Evolutionary conservation across 2,113 vertebrate genomes (phyloP), one percentile per base, ranked within the genome.

Genomic region (Stegastes partitus): DNA sequence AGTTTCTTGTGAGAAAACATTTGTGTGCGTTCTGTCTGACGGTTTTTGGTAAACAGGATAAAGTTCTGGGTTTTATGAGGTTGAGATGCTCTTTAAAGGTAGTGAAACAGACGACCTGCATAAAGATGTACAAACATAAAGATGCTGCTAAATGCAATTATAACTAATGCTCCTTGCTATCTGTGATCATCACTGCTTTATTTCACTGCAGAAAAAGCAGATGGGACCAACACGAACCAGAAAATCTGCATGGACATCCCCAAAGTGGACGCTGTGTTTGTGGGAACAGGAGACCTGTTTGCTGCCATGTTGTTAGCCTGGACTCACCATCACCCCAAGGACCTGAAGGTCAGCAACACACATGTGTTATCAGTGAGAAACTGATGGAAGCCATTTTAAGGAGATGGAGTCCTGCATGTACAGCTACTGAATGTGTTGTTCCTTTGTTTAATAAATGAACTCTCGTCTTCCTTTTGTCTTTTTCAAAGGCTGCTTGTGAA

Each of bases 201-300:
- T 78, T 26, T 68, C n/a, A 15, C 51, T 76, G 28, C 51, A 98
- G 97, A 93, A 79, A 93, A 90, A 63, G 90, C 93, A 6, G 95
- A 97, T 16, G 96, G 97, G 65, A 95, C 92, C 6, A 92, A 44
- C 18, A 74, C 78, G 70, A 95, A 89, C 5, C 94, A 98, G 26
- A 95, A 95, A 80, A 99, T 99, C 87, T 93, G 96, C 79, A 72
- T 99, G 93, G 97, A 99, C 68, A 96, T 97, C 82, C 96, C 92
- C 21, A 97, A 95, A 87, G 96, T 98, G 19, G 96, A 99, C 16
- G 98, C 97, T 0, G 97, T 96, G 66, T 99, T 99, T 70, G 97
- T 99, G 85, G 97, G 98, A 47, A 99, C 98, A 0, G 97, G 98
- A 34, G 98, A 99, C 74, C 92, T 99, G 67, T 99, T 99, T 1